Conservation (phyloP, 2,888 invertebrate species). For the Ctena decussata region DNA sequence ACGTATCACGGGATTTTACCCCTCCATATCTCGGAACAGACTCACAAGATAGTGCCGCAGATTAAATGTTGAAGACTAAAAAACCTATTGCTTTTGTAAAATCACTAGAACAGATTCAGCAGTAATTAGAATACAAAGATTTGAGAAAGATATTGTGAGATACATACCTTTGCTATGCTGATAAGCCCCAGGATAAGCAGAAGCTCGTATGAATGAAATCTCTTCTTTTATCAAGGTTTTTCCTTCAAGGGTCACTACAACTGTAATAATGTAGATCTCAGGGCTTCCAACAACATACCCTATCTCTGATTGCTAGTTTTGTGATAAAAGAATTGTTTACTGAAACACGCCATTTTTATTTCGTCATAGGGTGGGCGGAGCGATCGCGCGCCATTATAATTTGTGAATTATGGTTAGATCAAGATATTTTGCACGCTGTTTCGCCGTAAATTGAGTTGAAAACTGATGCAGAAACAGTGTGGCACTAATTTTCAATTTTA, state of each 20-base stretch:
- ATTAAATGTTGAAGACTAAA: background rate
- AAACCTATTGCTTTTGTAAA: background rate
- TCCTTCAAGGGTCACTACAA: slow-evolving; percentile 61
- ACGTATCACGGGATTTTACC: slow-evolving; percentile 42
- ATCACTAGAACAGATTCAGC: slow-evolving; percentile 3
- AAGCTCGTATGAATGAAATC: background rate
- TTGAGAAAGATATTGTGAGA: background rate
- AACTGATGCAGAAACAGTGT: slow-evolving; percentile 25
- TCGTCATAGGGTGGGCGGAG: slow-evolving; percentile 65
- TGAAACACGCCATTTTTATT: slow-evolving; percentile 59
- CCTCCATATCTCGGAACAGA: slow-evolving; percentile 47
- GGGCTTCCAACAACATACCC: slow-evolving; percentile 1
- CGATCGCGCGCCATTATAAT: slow-evolving; percentile 1
- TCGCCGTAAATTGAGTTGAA: slow-evolving; percentile 35
- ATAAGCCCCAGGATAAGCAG: background rate
- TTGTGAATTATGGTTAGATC: slow-evolving; percentile 12
- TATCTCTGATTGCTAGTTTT: slow-evolving; percentile 19
- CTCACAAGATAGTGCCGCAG: slow-evolving; percentile 18
- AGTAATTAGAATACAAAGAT: slow-evolving; percentile 23
- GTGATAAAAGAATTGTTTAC: slow-evolving; percentile 64
- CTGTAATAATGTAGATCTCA: slow-evolving; percentile 5
- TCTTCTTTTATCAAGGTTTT: slow-evolving; percentile 46
- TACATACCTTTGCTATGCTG: slow-evolving; percentile 6
- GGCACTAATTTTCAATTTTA: slow-evolving; percentile 17
- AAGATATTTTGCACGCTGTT: slow-evolving; percentile 27